Conservation (phyloP, 2,888 invertebrate genomes). For the Leptinotarsa haldemani region DNA sequence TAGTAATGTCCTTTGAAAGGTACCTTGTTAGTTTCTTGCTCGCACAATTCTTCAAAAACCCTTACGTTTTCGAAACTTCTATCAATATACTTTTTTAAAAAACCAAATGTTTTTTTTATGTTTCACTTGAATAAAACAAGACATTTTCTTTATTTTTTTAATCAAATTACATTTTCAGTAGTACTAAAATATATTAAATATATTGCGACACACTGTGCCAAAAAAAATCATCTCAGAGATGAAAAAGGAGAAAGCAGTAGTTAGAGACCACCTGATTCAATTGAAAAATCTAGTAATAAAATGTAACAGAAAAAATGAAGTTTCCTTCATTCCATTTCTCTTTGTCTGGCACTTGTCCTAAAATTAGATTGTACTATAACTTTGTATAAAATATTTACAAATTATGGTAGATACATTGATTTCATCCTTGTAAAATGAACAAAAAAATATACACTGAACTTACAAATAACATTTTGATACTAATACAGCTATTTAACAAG, state of each 20-base stretch:
- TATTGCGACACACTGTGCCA: constrained; percentile 22
- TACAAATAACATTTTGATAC: not conserved
- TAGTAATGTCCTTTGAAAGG: too few species aligned
- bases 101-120: not conserved
- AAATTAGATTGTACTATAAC: constrained; percentile 25
- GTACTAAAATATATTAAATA: constrained; percentile 21
- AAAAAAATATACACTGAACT: not conserved
- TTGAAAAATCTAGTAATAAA: not conserved
- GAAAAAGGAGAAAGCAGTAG: not conserved
- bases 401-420: not conserved
- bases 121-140: not conserved
- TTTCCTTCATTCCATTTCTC: not conserved
- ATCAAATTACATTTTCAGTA: not conserved
- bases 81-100: too few species aligned
- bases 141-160: constrained; percentile 7
- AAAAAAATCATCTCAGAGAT: constrained; percentile 19
- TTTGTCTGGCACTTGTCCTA: not conserved
- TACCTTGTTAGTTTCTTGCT: too few species aligned
- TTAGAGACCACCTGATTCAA: not conserved
- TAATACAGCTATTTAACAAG: too few species aligned
- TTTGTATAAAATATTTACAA: constrained; percentile 20
- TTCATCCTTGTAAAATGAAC: not conserved
- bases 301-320: not conserved
- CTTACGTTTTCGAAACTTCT: too few species aligned
- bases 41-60: too few species aligned